These are phyloP conservation scores for Prochilodus magdalenae DNA, from an alignment of 2,113 vertebrate genomes.

Conservation along the genomic window DNA sequence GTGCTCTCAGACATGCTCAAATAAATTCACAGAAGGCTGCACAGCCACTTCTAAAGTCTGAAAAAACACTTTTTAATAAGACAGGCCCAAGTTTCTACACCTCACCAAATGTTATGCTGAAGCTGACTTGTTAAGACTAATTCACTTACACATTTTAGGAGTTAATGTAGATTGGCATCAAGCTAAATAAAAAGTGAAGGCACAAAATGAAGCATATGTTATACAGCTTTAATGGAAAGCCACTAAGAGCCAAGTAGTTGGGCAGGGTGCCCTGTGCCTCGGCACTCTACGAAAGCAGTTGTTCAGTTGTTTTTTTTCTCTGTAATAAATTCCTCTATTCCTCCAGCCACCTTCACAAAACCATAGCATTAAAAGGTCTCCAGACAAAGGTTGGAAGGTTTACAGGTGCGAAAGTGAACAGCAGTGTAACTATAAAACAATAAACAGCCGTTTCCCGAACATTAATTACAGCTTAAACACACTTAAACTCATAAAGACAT, in stretches of 20 bases:
- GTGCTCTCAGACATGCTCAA: too few relatives aligned
- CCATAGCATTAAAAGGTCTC: neutral
- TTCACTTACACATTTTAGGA: constrained; percentile 30
- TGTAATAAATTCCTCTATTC: too few relatives aligned
- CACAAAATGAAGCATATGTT: constrained; percentile 18
- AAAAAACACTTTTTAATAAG: neutral
- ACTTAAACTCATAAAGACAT: too few relatives aligned
- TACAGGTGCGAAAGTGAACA: too few relatives aligned
- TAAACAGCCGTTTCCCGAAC: too few relatives aligned
- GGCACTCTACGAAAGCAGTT: neutral
- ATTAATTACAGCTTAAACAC: too few relatives aligned
- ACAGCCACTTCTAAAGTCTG: neutral
- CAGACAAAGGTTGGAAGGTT: too few relatives aligned
- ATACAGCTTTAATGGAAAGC: neutral
- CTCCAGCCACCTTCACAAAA: neutral
- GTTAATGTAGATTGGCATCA: constrained; percentile 16
- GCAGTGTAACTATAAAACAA: too few relatives aligned
- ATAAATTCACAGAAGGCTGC: too few relatives aligned
- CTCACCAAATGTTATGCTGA: neutral
- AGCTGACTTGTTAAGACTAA: constrained; percentile 16
- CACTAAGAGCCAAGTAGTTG: neutral
- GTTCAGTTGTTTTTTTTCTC: neutral
- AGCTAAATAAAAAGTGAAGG: constrained; percentile 31
- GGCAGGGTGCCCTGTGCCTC: neutral
- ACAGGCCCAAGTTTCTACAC: neutral